A percentile compares a stretch with the other conserved stretches of the same genome.
Conservation (phyloP, 64 coral and sea anemone genomes). For the Dendrophyllia cribrosa region DNA sequence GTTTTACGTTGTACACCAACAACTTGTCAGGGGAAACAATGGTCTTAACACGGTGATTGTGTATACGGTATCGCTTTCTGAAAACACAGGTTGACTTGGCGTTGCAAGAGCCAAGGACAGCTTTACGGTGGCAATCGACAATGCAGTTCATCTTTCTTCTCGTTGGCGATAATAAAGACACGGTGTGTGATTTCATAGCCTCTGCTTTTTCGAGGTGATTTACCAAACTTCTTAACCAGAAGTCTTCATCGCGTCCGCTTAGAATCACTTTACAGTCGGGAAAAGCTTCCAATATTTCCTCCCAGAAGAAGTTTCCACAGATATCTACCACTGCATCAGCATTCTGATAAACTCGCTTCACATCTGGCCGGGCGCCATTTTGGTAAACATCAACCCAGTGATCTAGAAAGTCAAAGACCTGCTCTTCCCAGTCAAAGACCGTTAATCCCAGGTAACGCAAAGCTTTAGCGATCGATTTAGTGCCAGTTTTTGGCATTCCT, state of each 20-base stretch:
- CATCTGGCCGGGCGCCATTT: conserved; percentile 16
- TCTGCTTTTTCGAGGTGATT: not conserved
- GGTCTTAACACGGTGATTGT: conserved; percentile 37
- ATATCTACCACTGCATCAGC: conserved; percentile 23
- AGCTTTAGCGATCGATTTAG: conserved; percentile 54
- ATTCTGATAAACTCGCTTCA: conserved; percentile 23
- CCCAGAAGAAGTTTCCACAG: not conserved
- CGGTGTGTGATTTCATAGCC: not conserved
- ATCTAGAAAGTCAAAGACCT: not conserved
- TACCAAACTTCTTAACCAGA: conserved; percentile 23
- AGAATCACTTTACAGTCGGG: conserved; percentile 55
- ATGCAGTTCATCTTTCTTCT: not conserved
- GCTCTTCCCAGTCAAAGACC: conserved; percentile 11
- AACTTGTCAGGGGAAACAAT: conserved; percentile 11
- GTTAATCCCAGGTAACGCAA: conserved; percentile 42
- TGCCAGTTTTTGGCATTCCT: conserved; percentile 18
- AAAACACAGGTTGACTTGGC: not conserved
- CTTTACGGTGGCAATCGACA: not conserved
- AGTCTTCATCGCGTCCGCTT: conserved; percentile 40
- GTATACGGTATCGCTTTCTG: conserved; percentile 4
- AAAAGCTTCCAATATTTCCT: conserved; percentile 38
- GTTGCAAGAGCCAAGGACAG: not conserved
- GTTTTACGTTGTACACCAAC: conserved; percentile 47
- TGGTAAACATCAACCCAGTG: conserved; percentile 35
- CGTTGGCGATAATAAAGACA: conserved; percentile 34